phyloP scores from a whole-genome alignment of 2,113 vertebrate genomes.

The Corythaeola cristata region DNA sequence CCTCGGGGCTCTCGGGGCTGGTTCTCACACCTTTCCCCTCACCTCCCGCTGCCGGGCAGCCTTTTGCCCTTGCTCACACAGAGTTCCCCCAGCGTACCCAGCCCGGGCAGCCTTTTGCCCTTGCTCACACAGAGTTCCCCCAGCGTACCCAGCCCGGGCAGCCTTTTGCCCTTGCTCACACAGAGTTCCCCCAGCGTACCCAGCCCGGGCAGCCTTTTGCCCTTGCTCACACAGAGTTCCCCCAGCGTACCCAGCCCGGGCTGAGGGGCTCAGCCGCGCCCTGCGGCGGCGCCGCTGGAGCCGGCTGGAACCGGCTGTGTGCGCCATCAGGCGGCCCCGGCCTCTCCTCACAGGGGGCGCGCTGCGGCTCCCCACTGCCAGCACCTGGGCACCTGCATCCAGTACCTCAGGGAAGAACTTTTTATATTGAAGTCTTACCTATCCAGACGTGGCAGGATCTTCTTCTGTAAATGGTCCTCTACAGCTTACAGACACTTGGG shows the following conservation, averaged over 20 bases:
- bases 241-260: fast-evolving
- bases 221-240: background rate
- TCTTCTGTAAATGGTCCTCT: background rate
- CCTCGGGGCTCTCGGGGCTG: fast-evolving
- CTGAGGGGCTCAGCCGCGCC: fast-evolving
- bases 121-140: no score
- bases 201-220: fast-evolving
- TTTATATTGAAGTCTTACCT: background rate
- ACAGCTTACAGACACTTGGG: background rate
- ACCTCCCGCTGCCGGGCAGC: fast-evolving
- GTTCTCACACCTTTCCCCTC: background rate
- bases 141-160: fast-evolving
- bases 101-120: fast-evolving
- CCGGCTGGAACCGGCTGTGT: background rate
- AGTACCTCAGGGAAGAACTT: background rate
- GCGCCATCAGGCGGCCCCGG: fast-evolving
- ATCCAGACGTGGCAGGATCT: background rate
- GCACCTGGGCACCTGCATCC: fast-evolving
- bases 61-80: background rate
- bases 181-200: no score
- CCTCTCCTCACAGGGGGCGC: no score
- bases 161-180: background rate
- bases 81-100: fast-evolving
- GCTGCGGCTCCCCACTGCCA: background rate
- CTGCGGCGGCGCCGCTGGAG: fast-evolving